These are phyloP conservation scores for Orussus abietinus DNA, from an alignment of 1,140 invertebrate species.

Conservation along the genomic window DNA sequence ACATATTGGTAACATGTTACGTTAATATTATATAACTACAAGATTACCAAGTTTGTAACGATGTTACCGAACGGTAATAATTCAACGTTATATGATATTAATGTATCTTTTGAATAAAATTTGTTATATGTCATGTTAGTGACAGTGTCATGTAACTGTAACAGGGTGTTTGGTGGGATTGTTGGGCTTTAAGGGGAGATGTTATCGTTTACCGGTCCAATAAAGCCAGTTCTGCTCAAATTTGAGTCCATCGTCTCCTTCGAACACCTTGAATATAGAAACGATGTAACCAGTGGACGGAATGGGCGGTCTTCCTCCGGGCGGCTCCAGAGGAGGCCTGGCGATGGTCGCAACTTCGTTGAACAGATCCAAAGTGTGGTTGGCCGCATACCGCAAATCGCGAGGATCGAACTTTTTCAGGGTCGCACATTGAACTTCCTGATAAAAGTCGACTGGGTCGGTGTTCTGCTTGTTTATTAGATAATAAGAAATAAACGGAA, in stretches of 20 bases:
- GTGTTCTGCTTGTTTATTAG: conserved; percentile 81
- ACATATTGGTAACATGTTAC: too few species aligned
- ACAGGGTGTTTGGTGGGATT: too few species aligned
- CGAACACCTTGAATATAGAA: conserved; percentile 90
- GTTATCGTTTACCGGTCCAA: conserved; percentile 68
- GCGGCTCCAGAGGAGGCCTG: conserved; percentile 74
- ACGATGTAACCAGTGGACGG: conserved; percentile 84
- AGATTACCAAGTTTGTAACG: too few species aligned
- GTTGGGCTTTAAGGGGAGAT: too few species aligned
- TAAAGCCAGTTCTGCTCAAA: conserved; percentile 91
- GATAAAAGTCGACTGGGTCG: conserved; percentile 79
- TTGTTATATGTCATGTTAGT: too few species aligned
- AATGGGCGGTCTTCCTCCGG: conserved; percentile 70
- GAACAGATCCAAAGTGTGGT: conserved; percentile 80
- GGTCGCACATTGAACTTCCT: conserved; percentile 73
- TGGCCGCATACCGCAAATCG: conserved; percentile 74
- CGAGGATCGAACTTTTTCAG: conserved; percentile 79
- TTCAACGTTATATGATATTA: too few species aligned
- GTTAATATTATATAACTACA: too few species aligned
- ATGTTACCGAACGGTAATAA: too few species aligned
- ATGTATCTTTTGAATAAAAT: too few species aligned
- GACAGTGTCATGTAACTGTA: too few species aligned
- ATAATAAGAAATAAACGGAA: conserved; percentile 87
- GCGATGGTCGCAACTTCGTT: conserved; percentile 88
- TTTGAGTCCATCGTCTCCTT: conserved; percentile 85